Evolutionary conservation across 2,113 vertebrate genomes (phyloP).

Genomic region (Chaetops frenatus): DNA sequence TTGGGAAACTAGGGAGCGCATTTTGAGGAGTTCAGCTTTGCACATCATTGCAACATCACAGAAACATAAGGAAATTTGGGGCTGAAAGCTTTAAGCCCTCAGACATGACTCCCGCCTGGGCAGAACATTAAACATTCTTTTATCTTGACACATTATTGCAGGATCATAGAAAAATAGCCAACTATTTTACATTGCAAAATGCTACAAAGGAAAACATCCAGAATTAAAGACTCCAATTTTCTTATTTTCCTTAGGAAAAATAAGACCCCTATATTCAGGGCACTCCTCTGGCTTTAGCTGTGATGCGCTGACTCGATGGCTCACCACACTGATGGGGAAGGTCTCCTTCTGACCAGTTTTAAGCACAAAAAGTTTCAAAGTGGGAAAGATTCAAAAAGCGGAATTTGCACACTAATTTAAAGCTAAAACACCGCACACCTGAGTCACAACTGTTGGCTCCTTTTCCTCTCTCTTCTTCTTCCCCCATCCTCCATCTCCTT

Average conservation of each 20-base stretch:
- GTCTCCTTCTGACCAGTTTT: background rate
- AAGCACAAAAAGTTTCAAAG: background rate
- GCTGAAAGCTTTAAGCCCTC: background rate
- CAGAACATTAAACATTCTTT: background rate
- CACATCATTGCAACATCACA: accelerated
- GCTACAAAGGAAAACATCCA: background rate
- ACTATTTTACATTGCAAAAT: background rate
- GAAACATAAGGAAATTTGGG: background rate
- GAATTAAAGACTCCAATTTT: background rate
- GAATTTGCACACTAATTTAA: background rate
- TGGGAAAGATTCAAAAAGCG: background rate
- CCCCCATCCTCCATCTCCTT: background rate
- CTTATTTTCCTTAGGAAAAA: background rate
- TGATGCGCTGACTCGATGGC: background rate
- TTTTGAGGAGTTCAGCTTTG: background rate
- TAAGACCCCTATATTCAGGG: background rate
- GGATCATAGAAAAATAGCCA: background rate
- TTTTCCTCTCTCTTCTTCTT: background rate
- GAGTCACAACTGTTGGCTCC: background rate
- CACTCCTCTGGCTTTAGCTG: background rate
- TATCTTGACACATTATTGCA: background rate
- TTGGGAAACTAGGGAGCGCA: background rate
- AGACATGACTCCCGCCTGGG: accelerated
- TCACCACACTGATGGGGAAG: background rate
- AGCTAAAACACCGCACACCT: background rate